Evolutionary conservation across 2,113 vertebrate genomes (phyloP), one percentile per base, ranked within the genome.

Genomic region (Grantiella picta): DNA sequence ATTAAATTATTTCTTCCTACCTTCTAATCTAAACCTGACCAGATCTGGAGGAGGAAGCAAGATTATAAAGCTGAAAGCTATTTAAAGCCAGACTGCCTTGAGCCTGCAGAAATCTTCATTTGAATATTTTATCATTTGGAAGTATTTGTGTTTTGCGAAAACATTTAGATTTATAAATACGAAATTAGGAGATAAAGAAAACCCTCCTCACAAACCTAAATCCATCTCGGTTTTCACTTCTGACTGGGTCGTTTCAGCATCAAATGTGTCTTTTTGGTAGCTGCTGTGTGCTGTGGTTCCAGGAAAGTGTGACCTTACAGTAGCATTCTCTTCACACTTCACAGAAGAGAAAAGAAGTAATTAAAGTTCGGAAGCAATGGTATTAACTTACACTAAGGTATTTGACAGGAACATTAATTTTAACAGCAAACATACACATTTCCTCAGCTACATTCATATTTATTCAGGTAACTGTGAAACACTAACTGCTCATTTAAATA

Each of bases 241-340:
- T 35, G 95, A 92, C 54, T 92, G 77, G 29, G 95, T 64, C 69
- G 65, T 69, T 81, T 97, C 96, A 60, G 77, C 53, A 70, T 94
- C 96, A 95, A 95, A 93, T 35, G 81, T 54, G 72, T 89, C 57
- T 40, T 92, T 94, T 54, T 92, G 90, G 84, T 82, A 78, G 64
- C 49, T 92, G 60, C 49, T 83, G 52, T 91, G 93, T 44, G 76
- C 28, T 57, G 95, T 78, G 23, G 64, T 42, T 70, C 81, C 61
- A 73, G 86, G 63, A 20, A 89, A 60, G 0, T 54, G 18, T 15
- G 96, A 92, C 89, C 45, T 89, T 24, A 78, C 2, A 83, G 56
- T 38, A 86, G 89, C 83, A 53, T 86, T 95, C 92, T 97, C 97
- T 71, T 97, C 89, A 95, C 91, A 90, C 98, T 98, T 66, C 49